Percentiles rank a stretch among this genome's conserved stretches.
These are phyloP conservation scores for Drosophila kurseongensis DNA, from an alignment of 1,140 invertebrate species.

Conservation along the genomic window DNA sequence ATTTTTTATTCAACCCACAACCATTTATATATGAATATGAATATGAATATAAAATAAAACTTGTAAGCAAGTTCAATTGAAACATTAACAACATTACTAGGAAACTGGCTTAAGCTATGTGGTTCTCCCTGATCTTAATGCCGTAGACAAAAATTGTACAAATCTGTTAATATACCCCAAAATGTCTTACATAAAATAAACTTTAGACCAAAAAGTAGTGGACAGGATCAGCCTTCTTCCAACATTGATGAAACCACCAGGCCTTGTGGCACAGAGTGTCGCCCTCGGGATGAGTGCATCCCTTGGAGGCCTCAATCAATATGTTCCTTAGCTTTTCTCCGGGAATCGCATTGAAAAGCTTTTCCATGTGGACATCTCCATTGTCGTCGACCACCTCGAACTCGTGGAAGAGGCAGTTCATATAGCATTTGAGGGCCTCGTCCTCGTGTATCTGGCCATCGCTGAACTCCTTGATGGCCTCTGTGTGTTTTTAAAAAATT, in stretches of 20 bases:
- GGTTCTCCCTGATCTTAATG: no score
- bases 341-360: constrained; percentile 53
- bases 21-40: no score
- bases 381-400: constrained; percentile 73
- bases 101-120: no score
- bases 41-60: no score
- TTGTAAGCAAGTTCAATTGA: no score
- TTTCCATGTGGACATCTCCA: constrained; percentile 76
- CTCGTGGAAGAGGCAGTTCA: constrained; percentile 79
- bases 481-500: constrained; percentile 11
- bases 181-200: background rate
- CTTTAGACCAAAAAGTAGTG: constrained; percentile 55
- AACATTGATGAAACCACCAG: constrained; percentile 81
- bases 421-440: constrained; percentile 72
- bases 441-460: constrained; percentile 74
- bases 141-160: no score
- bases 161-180: no score
- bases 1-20: no score
- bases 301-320: constrained; percentile 61
- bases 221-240: constrained; percentile 79
- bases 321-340: constrained; percentile 49
- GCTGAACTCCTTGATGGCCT: constrained; percentile 77
- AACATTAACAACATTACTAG: no score
- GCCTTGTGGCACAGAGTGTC: constrained; percentile 75
- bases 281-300: constrained; percentile 69